Evolutionary conservation across 2,113 vertebrate species (phyloP).

Genomic region (Oryctolagus cuniculus): DNA sequence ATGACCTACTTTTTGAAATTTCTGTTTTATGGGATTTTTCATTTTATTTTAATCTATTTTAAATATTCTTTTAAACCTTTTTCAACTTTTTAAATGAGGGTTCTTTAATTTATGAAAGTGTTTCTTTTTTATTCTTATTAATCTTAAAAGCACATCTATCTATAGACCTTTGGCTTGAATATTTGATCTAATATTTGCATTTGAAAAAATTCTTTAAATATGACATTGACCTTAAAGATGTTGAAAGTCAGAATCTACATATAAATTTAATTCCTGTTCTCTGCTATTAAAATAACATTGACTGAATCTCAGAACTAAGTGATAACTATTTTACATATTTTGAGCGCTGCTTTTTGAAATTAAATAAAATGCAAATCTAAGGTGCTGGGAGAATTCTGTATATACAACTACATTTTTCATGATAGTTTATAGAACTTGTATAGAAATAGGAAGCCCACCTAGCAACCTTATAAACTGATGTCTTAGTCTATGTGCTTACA

Average conservation of each 20-base stretch:
- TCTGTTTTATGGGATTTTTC: background rate
- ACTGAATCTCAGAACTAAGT: slow-evolving; percentile 44
- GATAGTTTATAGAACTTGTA: slow-evolving; percentile 32
- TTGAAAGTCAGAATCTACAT: slow-evolving; percentile 81
- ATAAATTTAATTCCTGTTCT: slow-evolving; percentile 73
- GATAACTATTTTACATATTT: slow-evolving; percentile 44
- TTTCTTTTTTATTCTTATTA: slow-evolving; percentile 80
- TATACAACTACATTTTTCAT: slow-evolving; percentile 9
- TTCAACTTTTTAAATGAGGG: slow-evolving; percentile 68
- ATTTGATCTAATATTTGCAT: slow-evolving; percentile 81
- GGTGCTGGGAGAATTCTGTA: background rate
- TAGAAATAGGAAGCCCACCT: slow-evolving; percentile 44
- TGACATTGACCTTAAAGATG: slow-evolving; percentile 84
- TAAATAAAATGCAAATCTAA: slow-evolving; percentile 40
- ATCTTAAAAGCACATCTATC: slow-evolving; percentile 79
- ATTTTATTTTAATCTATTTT: slow-evolving; percentile 68
- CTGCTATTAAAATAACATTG: slow-evolving; percentile 68
- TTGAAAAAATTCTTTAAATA: slow-evolving; percentile 78
- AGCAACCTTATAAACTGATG: background rate
- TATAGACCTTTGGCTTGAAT: slow-evolving; percentile 77
- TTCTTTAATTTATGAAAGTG: slow-evolving; percentile 64
- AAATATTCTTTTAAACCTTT: slow-evolving; percentile 67
- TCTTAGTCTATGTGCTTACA: background rate
- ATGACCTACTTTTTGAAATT: slow-evolving; percentile 35
- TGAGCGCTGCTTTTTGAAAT: slow-evolving; percentile 68